Base-by-base conservation (phyloP, 2,797 vertebrate genomes). In the Emys orbicularis region DNA sequence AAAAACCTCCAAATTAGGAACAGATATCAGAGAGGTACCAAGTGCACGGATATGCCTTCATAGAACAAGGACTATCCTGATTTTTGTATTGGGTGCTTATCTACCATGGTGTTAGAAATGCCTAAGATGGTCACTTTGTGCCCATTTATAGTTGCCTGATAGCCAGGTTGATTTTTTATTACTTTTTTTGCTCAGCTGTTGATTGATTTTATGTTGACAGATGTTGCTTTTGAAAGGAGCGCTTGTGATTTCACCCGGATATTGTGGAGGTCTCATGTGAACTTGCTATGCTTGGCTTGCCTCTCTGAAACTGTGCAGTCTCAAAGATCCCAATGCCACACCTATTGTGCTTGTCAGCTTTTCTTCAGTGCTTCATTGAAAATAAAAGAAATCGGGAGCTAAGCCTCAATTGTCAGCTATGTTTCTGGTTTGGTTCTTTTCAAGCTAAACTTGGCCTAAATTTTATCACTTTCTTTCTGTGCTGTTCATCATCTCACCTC, bases 151-250 rank as follows among this genome's bases (percentile, higher is more conserved):
- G 54, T 77, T 86, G 53, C 84, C 53, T 86, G 83, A n/a, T 9
- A 93, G 85, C 59, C 68, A 82, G 92, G 90, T 88, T 56, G 49
- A 56, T 9, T 56, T 83, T 88, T 37, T 44, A 50, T 94, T 81
- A 8, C 18, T 27, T 95, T 59, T 87, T 86, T 85, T 49, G 11
- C 19, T 83, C 25, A 41, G 10, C 18, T 0, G 0, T 29, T 79
- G 8, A 79, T 61, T 84, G n/a, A 23, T 50, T 23, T 53, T 52
- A 54, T 81, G 31, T 37, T 90, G 92, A 87, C 82, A 80, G 81
- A 92, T 96, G 86, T 86, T 85, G 89, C 49, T 91, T 96, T 94
- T 84, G 83, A 90, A 87, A 88, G 86, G 54, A 61, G 61, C 88
- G 25, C 47, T 31, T 79, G 53, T 82, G 76, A 86, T 84, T 95